Conservation (phyloP, 23 tunicate genomes). For the Ciona savignyi region DNA sequence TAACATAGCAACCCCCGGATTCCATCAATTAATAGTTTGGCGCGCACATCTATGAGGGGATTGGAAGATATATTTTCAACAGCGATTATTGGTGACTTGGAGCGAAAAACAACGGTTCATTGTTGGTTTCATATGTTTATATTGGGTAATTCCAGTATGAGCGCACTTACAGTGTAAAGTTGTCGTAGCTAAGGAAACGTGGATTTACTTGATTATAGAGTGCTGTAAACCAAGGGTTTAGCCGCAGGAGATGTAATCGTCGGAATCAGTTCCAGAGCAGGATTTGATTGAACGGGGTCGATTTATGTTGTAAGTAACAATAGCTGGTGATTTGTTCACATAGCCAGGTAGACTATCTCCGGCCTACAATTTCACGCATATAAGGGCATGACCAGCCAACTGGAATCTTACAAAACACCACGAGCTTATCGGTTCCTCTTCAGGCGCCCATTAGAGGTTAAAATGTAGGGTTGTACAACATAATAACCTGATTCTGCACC, state of each 20-base stretch:
- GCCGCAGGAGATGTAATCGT: background rate
- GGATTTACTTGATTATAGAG: background rate
- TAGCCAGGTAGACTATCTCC: background rate
- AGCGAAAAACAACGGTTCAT: too few species aligned
- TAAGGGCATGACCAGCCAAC: constrained; percentile 2
- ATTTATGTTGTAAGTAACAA: background rate
- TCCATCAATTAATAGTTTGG: background rate
- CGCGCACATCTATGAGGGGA: too few species aligned
- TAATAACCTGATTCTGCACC: background rate
- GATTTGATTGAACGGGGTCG: background rate
- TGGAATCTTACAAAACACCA: background rate
- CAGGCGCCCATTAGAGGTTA: background rate
- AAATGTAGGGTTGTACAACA: background rate
- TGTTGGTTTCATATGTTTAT: too few species aligned
- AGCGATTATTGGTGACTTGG: too few species aligned
- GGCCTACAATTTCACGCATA: background rate
- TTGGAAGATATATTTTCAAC: too few species aligned
- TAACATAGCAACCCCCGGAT: background rate
- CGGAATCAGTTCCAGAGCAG: background rate
- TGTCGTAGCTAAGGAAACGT: background rate
- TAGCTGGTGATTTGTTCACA: background rate
- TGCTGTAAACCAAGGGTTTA: background rate
- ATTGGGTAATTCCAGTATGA: too few species aligned
- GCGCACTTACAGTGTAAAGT: background rate
- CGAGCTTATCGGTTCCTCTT: background rate